A percentile compares a stretch with the other conserved stretches of the same genome.
Evolutionary conservation across 2,888 invertebrate genomes (phyloP).

Genomic region (Monochamus alternatus): DNA sequence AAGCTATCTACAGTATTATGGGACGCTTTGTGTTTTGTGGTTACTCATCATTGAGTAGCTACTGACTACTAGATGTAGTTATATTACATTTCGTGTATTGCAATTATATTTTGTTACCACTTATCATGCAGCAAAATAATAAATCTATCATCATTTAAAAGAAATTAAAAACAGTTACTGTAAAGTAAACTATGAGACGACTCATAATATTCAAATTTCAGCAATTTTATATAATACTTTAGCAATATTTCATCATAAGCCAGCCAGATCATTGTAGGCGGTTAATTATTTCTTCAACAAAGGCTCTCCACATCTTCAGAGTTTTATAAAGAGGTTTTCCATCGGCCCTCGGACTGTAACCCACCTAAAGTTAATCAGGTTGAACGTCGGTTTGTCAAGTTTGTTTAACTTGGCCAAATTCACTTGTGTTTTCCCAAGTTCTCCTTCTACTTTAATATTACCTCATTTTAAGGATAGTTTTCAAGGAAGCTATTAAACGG

Average conservation of each 20-base stretch:
- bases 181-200: not conserved
- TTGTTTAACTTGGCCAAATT: constrained; percentile 29
- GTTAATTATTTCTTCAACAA: constrained; percentile 1
- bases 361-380: constrained; percentile 30
- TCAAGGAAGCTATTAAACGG: constrained; percentile 22
- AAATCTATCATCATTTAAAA: too few relatives aligned
- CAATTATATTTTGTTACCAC: too few relatives aligned
- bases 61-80: too few relatives aligned
- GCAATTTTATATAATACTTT: not conserved
- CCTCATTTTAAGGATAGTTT: constrained; percentile 25
- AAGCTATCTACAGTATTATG: too few relatives aligned
- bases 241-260: not conserved
- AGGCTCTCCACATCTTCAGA: not conserved
- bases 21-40: too few relatives aligned
- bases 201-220: not conserved
- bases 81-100: too few relatives aligned
- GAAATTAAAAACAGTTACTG: too few relatives aligned
- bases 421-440: constrained; percentile 15
- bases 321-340: not conserved
- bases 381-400: constrained; percentile 29
- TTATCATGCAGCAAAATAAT: too few relatives aligned
- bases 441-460: constrained; percentile 19
- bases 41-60: too few relatives aligned
- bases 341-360: not conserved
- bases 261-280: not conserved